Base-by-base conservation (phyloP, 2,888 invertebrate genomes). In the Nemapogon koenigi region DNA sequence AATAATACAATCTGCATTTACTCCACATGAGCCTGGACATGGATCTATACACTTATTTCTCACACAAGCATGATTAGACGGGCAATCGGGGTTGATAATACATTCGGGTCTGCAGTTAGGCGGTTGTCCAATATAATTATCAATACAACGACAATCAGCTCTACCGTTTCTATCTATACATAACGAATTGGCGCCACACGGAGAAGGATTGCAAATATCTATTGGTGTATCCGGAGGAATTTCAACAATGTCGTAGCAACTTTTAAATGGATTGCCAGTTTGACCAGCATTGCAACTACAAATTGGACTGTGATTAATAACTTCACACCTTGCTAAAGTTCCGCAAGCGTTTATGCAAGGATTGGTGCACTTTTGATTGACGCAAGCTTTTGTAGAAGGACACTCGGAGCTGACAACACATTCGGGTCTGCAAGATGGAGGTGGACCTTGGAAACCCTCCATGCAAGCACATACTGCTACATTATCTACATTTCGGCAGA, bases 321-420 rank as follows among this genome's bases (percentile, higher is more conserved):
- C 90, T 50, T 87, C 86, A 60, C 94, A 94, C 25, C 85, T 71
- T 2, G 93, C 91, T 39, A 83, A 84, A 15, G 83, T 67, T 7
- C 92, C 93, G 60, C 93, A 93, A 18, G 89, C 87, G 42, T 89
- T 90, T 1, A 87, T 85, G 50, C 92, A 94, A 11, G 92, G 92
- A 69, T 93, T 90, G 0, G 86, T 80, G 61, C 93, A 93, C 64
- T 88, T 89, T 53, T 87, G 86, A 62, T 88, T 91, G 18, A 90
- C 83, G 51, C 92, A 92, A n/a, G 91, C 89, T 62, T 85, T 85
- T 35, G 85, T 89, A 45, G 88, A 88, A 6, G 88, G 82, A 60
- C 92, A 93, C 69, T 92, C 91, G 1, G 90, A 88, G 58, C 89
- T 91, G 8, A 90, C 88, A 27, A 91, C 82, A 61, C 93, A 93